These are phyloP conservation scores for Sebastes umbrosus DNA, from an alignment of 2,797 vertebrate species.

Conservation along the genomic window DNA sequence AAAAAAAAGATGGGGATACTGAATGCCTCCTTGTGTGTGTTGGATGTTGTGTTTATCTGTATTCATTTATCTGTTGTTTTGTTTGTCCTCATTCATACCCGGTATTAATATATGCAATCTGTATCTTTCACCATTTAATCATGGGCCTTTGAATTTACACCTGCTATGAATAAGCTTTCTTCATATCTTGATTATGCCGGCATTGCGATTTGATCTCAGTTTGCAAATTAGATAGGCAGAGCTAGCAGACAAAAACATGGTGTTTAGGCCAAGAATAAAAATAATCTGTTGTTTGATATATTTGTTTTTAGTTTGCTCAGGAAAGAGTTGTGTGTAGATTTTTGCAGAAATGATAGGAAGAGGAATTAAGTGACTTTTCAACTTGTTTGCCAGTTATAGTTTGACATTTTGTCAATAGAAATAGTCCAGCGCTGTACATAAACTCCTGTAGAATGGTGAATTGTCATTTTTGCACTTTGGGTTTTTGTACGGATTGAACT, in stretches of 20 bases:
- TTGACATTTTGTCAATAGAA: neutral
- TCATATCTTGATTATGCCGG: neutral
- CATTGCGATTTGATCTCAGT: neutral
- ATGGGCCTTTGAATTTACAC: neutral
- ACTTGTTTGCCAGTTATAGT: neutral
- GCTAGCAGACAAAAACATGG: neutral
- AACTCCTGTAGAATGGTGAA: neutral
- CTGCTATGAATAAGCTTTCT: neutral
- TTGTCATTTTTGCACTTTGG: neutral
- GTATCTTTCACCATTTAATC: neutral
- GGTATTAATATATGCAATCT: neutral
- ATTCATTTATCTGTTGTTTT: neutral
- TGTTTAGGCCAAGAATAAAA: neutral
- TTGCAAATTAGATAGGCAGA: neutral
- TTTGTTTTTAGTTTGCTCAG: neutral
- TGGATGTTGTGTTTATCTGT: neutral
- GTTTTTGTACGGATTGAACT: neutral
- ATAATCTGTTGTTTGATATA: neutral
- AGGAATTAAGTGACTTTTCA: neutral
- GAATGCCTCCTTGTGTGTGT: neutral
- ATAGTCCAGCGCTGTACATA: neutral
- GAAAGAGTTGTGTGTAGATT: neutral
- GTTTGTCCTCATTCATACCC: neutral
- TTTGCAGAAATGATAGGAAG: neutral
- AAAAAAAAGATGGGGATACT: neutral